Evolutionary conservation across 2,113 vertebrate genomes (phyloP).

Genomic region (Brienomyrus longianalis): DNA sequence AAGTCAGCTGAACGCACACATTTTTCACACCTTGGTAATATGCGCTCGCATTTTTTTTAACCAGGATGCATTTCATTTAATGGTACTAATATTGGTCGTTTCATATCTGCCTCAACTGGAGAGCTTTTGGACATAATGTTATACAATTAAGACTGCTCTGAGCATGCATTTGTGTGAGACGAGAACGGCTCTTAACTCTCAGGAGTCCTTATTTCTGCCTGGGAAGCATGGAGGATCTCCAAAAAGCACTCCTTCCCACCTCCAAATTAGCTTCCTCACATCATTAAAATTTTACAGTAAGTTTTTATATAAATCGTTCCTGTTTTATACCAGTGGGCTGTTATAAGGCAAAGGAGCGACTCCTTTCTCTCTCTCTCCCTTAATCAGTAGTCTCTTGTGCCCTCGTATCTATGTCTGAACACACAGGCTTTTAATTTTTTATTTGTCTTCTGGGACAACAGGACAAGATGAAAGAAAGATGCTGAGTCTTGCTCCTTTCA

Average conservation of each 20-base stretch:
- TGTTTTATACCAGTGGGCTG: neutral
- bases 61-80: neutral
- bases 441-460: neutral
- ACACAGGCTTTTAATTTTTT: neutral
- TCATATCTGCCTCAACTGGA: neutral
- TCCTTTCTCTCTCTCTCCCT: neutral
- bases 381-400: neutral
- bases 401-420: neutral
- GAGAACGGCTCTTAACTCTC: slow-evolving; percentile 14
- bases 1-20: slow-evolving; percentile 5
- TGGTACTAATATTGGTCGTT: slow-evolving; percentile 8
- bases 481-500: neutral
- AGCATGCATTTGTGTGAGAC: neutral
- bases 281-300: slow-evolving; percentile 7
- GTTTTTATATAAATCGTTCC: neutral
- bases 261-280: neutral
- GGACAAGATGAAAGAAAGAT: neutral
- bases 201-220: slow-evolving; percentile 13
- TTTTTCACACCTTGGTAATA: neutral
- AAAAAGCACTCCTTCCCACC: neutral
- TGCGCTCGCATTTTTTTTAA: neutral
- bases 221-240: neutral
- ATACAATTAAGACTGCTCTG: slow-evolving; percentile 14
- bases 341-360: too few species aligned
- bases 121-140: slow-evolving; percentile 8